These are phyloP conservation scores for Heliconius ismenius DNA, from an alignment of 2,888 invertebrate genomes.

Conservation along the genomic window DNA sequence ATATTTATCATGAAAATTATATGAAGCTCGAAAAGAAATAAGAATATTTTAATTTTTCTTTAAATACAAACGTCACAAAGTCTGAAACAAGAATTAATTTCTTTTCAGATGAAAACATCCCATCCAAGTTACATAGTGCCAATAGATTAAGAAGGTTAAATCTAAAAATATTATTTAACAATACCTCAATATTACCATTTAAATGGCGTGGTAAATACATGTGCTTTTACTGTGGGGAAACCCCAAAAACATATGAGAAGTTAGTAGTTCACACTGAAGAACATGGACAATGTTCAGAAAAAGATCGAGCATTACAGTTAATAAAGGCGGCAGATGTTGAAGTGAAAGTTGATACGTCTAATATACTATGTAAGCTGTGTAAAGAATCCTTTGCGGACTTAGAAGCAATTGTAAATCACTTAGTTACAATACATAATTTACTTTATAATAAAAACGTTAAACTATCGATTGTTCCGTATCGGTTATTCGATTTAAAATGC, in stretches of 20 bases:
- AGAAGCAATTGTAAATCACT: conserved; percentile 62
- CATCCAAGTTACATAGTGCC: conserved; percentile 57
- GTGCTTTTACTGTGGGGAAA: conserved; percentile 68
- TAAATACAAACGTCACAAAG: conserved; percentile 33
- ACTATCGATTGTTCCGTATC: conserved; percentile 60
- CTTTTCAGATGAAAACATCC: conserved; percentile 67
- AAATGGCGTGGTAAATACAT: conserved; percentile 68
- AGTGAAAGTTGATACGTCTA: conserved; percentile 69
- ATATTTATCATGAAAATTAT: background rate
- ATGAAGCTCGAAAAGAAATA: background rate
- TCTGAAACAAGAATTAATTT: conserved; percentile 63
- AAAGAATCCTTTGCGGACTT: conserved; percentile 56
- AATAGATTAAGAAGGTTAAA: conserved; percentile 66
- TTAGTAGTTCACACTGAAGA: conserved; percentile 66
- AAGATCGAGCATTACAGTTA: conserved; percentile 57
- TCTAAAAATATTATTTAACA: conserved; percentile 70
- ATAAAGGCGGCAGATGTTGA: conserved; percentile 63
- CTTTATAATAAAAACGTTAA: conserved; percentile 61
- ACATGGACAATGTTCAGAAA: conserved; percentile 60
- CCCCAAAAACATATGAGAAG: conserved; percentile 53
- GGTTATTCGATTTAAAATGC: conserved; percentile 60
- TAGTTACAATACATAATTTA: conserved; percentile 60
- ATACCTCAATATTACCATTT: conserved; percentile 69
- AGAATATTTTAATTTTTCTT: background rate
- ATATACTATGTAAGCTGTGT: conserved; percentile 65